These are phyloP conservation scores for Ammodytes dubius DNA, from an alignment of 2,113 vertebrate species.

Conservation along the genomic window DNA sequence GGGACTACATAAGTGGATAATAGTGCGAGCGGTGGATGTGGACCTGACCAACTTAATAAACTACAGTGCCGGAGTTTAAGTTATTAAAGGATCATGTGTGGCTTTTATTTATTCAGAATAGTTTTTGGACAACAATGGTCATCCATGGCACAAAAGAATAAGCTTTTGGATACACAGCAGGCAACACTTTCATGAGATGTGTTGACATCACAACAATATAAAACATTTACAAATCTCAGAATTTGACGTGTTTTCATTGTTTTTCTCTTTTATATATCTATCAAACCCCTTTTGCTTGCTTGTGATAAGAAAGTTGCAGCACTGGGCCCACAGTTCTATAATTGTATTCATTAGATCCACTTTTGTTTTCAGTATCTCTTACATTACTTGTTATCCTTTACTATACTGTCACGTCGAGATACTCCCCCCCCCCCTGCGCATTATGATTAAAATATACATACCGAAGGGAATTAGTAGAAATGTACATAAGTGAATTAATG, in stretches of 20 bases:
- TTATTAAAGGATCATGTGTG: background rate
- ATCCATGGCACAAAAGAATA: conserved; percentile 1
- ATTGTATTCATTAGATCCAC: conserved; percentile 11
- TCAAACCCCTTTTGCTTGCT: background rate
- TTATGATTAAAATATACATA: conserved; percentile 40
- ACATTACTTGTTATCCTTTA: conserved; percentile 45
- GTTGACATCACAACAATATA: background rate
- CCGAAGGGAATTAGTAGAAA: conserved; percentile 71
- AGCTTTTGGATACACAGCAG: background rate
- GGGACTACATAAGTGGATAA: conserved; percentile 14
- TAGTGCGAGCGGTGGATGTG: background rate
- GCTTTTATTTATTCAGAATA: conserved; percentile 8
- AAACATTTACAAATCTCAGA: background rate
- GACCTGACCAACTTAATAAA: background rate
- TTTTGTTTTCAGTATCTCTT: conserved; percentile 48
- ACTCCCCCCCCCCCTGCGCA: conserved; percentile 67
- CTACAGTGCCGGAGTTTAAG: background rate
- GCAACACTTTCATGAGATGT: background rate
- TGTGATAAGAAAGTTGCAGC: conserved; percentile 27
- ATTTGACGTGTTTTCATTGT: background rate
- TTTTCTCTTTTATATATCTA: background rate
- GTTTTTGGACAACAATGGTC: background rate
- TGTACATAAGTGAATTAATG: conserved; percentile 80
- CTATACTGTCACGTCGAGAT: conserved; percentile 58
- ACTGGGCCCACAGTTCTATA: conserved; percentile 24